These are phyloP conservation scores for Triplophysa dalaica DNA, from an alignment of 2,113 vertebrate species.

Conservation along the genomic window DNA sequence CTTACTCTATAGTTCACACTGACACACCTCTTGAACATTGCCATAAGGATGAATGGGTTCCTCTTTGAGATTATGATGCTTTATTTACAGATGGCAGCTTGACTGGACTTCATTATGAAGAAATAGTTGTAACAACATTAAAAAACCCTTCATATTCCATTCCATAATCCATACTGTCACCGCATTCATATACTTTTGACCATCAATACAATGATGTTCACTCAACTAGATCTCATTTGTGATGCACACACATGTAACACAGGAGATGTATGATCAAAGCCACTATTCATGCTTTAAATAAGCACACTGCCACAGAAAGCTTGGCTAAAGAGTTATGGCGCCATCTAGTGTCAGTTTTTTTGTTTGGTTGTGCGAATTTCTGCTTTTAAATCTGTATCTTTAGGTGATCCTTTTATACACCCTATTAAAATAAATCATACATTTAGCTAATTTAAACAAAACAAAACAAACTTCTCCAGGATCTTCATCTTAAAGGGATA, in stretches of 20 bases:
- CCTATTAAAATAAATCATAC: background rate
- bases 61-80: background rate
- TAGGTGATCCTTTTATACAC: background rate
- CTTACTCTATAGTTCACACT: background rate
- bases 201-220: no score
- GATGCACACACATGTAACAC: background rate
- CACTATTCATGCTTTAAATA: conserved; percentile 31
- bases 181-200: no score
- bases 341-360: conserved; percentile 51
- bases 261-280: conserved; percentile 13
- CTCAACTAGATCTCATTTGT: background rate
- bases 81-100: background rate
- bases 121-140: background rate
- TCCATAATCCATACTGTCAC: background rate
- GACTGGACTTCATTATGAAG: no score
- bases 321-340: conserved; percentile 42
- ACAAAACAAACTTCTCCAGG: no score
- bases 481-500: no score
- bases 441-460: no score
- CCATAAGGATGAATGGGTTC: background rate
- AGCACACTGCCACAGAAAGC: conserved; percentile 4
- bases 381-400: background rate
- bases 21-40: no score
- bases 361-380: background rate
- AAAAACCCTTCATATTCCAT: background rate